Conservation (phyloP, 30 jellyfish, hydroid and myxozoan genomes). For the Pelagia noctiluca region DNA sequence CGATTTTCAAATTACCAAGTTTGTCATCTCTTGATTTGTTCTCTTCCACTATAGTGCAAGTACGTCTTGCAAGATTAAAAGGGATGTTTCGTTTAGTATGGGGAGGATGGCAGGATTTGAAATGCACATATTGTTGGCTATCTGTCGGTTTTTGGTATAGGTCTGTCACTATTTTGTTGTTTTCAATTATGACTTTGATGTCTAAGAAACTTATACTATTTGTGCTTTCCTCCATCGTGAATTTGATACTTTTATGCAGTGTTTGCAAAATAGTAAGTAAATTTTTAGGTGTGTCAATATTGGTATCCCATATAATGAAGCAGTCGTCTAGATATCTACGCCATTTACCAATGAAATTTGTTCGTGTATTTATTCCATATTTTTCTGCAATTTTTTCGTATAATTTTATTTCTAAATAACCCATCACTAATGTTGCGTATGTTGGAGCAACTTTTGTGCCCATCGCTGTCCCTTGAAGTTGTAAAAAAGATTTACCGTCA, state of each 20-base stretch:
- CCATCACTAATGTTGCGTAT: neutral
- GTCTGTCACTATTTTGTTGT: slow-evolving; percentile 22
- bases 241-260: slow-evolving; percentile 7
- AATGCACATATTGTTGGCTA: slow-evolving; percentile 43
- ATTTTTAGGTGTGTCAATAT: slow-evolving; percentile 7
- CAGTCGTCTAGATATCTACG: slow-evolving; percentile 36
- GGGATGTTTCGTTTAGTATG: slow-evolving; percentile 39
- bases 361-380: neutral
- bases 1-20: neutral
- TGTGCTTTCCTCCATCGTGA: slow-evolving; percentile 29
- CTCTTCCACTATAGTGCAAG: neutral
- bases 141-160: slow-evolving; percentile 39
- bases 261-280: neutral
- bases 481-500: slow-evolving; percentile 1
- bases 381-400: slow-evolving; percentile 5
- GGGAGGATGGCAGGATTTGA: slow-evolving; percentile 22
- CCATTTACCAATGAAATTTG: neutral
- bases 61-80: slow-evolving; percentile 31
- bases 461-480: slow-evolving; percentile 30
- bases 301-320: slow-evolving; percentile 27
- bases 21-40: neutral
- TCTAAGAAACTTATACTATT: slow-evolving; percentile 1
- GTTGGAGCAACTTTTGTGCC: neutral
- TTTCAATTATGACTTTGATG: neutral
- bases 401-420: slow-evolving; percentile 4